Percentiles rank a stretch among this genome's conserved stretches.
Evolutionary conservation across 2,888 invertebrate species (phyloP).

Genomic region (Stegana nigrithorax): DNA sequence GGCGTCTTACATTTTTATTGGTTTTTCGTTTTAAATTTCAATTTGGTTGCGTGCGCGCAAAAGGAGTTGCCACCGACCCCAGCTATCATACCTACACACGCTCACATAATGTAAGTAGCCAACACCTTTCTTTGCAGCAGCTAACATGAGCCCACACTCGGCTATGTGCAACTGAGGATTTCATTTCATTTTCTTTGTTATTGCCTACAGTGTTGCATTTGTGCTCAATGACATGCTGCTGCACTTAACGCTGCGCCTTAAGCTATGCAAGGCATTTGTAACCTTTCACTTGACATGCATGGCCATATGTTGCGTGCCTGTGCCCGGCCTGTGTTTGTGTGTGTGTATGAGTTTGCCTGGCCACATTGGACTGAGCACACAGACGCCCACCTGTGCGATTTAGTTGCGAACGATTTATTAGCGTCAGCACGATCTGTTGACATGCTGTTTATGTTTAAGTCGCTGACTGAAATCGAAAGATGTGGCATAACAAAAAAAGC

Average conservation of each 20-base stretch:
- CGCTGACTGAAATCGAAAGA: too few species aligned
- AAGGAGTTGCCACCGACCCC: constrained; percentile 20
- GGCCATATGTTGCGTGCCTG: constrained; percentile 37
- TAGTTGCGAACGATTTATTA: constrained; percentile 53
- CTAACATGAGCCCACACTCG: too few species aligned
- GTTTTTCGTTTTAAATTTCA: constrained; percentile 63
- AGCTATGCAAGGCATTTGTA: constrained; percentile 37
- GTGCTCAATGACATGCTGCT: too few species aligned
- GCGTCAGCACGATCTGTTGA: constrained; percentile 45
- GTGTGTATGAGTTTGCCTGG: too few species aligned
- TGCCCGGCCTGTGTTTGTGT: too few species aligned
- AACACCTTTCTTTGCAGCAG: too few species aligned
- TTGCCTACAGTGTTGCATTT: too few species aligned
- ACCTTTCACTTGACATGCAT: constrained; percentile 44
- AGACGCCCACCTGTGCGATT: constrained; percentile 37
- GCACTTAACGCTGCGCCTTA: too few species aligned
- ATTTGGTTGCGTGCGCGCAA: constrained; percentile 57
- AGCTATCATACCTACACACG: not conserved
- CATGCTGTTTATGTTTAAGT: constrained; percentile 17
- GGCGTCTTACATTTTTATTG: constrained; percentile 52
- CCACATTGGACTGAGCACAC: not conserved
- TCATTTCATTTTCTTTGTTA: constrained; percentile 4
- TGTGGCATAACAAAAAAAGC: not conserved
- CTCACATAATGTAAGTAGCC: too few species aligned
- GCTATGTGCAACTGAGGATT: too few species aligned